Evolutionary conservation across 2,113 vertebrate genomes (phyloP).

Genomic region (Pterocles gutturalis): DNA sequence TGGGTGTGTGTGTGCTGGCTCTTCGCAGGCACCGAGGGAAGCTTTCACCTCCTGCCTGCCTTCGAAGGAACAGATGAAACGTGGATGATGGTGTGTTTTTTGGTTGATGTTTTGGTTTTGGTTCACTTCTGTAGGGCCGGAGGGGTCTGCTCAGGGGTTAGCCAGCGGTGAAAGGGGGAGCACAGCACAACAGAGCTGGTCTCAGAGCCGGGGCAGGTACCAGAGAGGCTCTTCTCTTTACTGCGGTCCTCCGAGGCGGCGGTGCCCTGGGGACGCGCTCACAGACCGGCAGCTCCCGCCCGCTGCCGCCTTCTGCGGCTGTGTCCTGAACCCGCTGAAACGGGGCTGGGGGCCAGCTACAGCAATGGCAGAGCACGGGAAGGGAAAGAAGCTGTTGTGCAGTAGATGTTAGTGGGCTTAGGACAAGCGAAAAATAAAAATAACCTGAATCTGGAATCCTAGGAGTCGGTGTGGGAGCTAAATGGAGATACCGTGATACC

Average conservation of each 20-base stretch:
- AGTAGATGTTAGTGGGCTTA: not conserved
- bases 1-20: not conserved
- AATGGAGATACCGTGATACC: accelerated
- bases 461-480: not conserved
- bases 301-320: accelerated
- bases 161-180: not conserved
- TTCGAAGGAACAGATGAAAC: not conserved
- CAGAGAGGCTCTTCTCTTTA: not conserved
- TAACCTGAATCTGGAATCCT: not conserved
- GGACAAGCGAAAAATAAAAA: not conserved
- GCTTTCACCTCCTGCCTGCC: not conserved
- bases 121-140: not conserved
- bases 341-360: accelerated
- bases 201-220: too few species aligned
- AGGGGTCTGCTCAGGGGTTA: not conserved
- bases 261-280: accelerated
- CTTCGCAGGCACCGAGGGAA: too few species aligned
- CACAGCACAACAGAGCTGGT: not conserved
- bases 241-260: not conserved
- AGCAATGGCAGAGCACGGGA: accelerated
- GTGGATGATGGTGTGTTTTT: not conserved
- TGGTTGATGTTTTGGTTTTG: not conserved
- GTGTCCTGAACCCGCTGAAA: accelerated
- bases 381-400: accelerated
- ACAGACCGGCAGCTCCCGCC: not conserved